These are phyloP conservation scores for Catocala nupta DNA, from an alignment of 2,888 invertebrate genomes.

Conservation along the genomic window DNA sequence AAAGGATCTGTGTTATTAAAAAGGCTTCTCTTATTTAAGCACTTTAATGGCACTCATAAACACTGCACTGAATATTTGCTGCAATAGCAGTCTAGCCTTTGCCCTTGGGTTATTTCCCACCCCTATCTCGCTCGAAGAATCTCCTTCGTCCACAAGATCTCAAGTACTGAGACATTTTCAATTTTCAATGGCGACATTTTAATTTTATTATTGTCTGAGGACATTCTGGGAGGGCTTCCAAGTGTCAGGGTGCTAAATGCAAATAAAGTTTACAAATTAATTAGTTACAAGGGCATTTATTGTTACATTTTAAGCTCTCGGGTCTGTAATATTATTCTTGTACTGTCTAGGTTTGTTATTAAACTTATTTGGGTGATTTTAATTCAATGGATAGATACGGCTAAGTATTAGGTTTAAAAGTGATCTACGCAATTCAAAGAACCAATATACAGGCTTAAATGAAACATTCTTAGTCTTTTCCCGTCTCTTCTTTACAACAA, in stretches of 20 bases:
- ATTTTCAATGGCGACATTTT: slow-evolving; percentile 24
- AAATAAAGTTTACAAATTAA: slow-evolving; percentile 9
- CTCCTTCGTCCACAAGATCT: slow-evolving; percentile 32
- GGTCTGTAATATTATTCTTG: not conserved
- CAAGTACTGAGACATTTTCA: slow-evolving; percentile 31
- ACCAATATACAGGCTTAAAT: too few species aligned
- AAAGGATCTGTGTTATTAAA: not conserved
- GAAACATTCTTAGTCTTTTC: too few species aligned
- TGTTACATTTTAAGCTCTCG: slow-evolving; percentile 1
- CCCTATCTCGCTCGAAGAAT: slow-evolving; percentile 22
- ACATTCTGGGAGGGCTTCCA: slow-evolving; percentile 10
- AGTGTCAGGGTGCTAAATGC: slow-evolving; percentile 14
- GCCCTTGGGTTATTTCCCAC: slow-evolving; percentile 24
- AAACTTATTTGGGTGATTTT: too few species aligned
- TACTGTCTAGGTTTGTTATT: not conserved
- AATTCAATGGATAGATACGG: too few species aligned
- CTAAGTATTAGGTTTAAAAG: too few species aligned
- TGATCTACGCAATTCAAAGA: too few species aligned
- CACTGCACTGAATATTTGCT: slow-evolving; percentile 19
- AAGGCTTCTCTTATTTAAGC: not conserved
- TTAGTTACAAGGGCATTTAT: slow-evolving; percentile 8
- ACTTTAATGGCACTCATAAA: slow-evolving; percentile 2
- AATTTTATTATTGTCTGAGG: slow-evolving; percentile 35
- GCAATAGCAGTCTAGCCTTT: slow-evolving; percentile 18
- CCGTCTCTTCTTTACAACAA: too few species aligned